Conservation (phyloP, 2,888 invertebrate genomes). For the Drosophila fulvimacula region DNA sequence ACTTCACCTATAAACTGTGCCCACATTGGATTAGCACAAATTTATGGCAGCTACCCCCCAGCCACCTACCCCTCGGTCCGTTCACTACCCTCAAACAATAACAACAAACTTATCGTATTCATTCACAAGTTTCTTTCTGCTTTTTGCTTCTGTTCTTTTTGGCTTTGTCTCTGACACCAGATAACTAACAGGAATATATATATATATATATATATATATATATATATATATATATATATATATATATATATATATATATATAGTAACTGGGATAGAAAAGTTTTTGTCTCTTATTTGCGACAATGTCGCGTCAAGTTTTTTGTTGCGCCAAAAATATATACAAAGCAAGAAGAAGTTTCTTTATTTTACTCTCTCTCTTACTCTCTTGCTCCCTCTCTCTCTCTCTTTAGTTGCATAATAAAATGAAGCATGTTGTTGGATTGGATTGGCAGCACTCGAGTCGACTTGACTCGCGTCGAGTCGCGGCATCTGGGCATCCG, state of each 20-base stretch:
- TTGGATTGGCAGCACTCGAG: conserved; percentile 46
- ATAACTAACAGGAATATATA: conserved; percentile 11
- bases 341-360: conserved; percentile 51
- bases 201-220: conserved; percentile 1
- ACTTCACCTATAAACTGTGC: conserved; percentile 73
- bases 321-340: conserved; percentile 35
- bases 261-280: conserved; percentile 44
- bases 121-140: conserved; percentile 62
- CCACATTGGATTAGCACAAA: conserved; percentile 76
- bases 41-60: conserved; percentile 62
- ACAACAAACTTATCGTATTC: conserved; percentile 77
- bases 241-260: conserved; percentile 3
- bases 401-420: conserved; percentile 67
- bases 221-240: conserved; percentile 1
- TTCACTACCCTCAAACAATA: conserved; percentile 12
- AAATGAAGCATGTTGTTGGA: conserved; percentile 72
- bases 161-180: conserved; percentile 20
- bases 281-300: conserved; percentile 82
- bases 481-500: conserved; percentile 61
- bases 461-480: conserved; percentile 24
- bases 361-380: neutral
- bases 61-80: neutral
- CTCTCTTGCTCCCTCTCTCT: conserved; percentile 6
- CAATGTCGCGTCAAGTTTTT: conserved; percentile 79
- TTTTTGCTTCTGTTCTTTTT: neutral